A percentile compares a stretch with the other conserved stretches of the same genome.
These are phyloP conservation scores for Brachyalestes nurse DNA, from an alignment of 2,797 vertebrate genomes.

Conservation along the genomic window DNA sequence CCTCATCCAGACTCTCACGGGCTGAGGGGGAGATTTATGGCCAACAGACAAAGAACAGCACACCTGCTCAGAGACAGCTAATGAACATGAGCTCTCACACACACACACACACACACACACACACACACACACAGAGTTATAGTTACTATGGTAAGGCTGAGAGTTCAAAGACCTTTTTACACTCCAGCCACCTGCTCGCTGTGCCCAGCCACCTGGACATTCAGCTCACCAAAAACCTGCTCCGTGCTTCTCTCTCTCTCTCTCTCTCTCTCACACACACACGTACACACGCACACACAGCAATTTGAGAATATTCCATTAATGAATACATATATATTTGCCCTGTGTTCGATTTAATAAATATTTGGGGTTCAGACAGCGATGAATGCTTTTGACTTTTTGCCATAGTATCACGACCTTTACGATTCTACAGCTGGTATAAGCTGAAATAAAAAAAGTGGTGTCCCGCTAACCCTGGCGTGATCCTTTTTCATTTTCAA, in stretches of 20 bases:
- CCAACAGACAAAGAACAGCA: slow-evolving; percentile 40
- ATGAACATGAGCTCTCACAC: slow-evolving; percentile 14
- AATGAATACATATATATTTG: too few relatives aligned
- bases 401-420: too few relatives aligned
- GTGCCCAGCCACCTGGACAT: slow-evolving; percentile 47
- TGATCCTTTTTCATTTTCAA: too few relatives aligned
- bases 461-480: too few relatives aligned
- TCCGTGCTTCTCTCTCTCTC: neutral
- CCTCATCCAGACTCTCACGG: slow-evolving; percentile 31
- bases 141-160: slow-evolving; percentile 36
- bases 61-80: slow-evolving; percentile 48
- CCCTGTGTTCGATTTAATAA: too few relatives aligned
- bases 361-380: too few relatives aligned
- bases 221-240: slow-evolving; percentile 9
- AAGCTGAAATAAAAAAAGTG: too few relatives aligned
- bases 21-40: slow-evolving; percentile 48
- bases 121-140: slow-evolving; percentile 9
- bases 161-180: slow-evolving; percentile 47
- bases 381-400: too few relatives aligned
- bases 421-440: too few relatives aligned
- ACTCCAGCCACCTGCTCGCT: slow-evolving; percentile 30
- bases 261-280: neutral
- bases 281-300: too few relatives aligned
- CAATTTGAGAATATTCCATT: too few relatives aligned
- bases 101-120: slow-evolving; percentile 15